These are phyloP conservation scores for Emmelina monodactyla DNA, from an alignment of 2,888 invertebrate genomes.

Conservation along the genomic window DNA sequence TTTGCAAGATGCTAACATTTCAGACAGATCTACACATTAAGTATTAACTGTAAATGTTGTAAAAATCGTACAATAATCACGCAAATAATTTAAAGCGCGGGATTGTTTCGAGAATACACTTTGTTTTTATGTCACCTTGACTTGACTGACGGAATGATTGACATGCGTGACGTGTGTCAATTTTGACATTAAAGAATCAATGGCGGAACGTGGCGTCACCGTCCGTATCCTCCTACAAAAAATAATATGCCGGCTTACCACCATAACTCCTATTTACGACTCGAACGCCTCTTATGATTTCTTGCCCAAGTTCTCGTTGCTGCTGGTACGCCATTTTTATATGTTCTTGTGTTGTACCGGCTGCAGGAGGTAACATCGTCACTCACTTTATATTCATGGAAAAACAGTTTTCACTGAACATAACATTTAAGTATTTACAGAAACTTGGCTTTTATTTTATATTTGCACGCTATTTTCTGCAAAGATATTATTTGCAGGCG, in stretches of 20 bases:
- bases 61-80: background rate
- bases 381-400: slow-evolving; percentile 43
- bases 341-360: slow-evolving; percentile 58
- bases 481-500: too few relatives aligned
- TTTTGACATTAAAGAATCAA: slow-evolving; percentile 62
- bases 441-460: too few relatives aligned
- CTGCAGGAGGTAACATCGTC: slow-evolving; percentile 61
- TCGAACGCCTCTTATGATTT: slow-evolving; percentile 51
- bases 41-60: background rate
- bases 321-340: slow-evolving; percentile 59
- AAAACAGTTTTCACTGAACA: too few relatives aligned
- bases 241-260: slow-evolving; percentile 35
- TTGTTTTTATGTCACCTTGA: slow-evolving; percentile 65
- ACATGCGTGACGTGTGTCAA: slow-evolving; percentile 44
- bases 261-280: slow-evolving; percentile 54
- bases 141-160: too few relatives aligned
- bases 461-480: too few relatives aligned
- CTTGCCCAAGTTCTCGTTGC: slow-evolving; percentile 53
- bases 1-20: background rate
- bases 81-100: background rate
- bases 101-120: slow-evolving; percentile 8
- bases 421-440: too few relatives aligned
- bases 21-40: background rate
- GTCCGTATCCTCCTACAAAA: slow-evolving; percentile 39
- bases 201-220: slow-evolving; percentile 66